Conservation (phyloP, 2,113 vertebrate genomes). For the Neodon shergylaensis region DNA sequence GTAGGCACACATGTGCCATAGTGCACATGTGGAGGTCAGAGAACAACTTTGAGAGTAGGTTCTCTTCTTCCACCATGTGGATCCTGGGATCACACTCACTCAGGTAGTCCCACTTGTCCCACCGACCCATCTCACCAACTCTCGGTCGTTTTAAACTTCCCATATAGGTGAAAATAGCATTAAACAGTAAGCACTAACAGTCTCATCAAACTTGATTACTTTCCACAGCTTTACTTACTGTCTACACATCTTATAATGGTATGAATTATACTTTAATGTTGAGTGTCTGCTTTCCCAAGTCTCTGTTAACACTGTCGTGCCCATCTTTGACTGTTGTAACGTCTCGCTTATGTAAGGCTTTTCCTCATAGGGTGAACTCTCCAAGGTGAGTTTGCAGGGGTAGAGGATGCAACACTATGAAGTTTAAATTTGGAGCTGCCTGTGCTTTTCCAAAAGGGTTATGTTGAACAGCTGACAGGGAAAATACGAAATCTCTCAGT, state of each 20-base stretch:
- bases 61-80: not conserved
- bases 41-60: not conserved
- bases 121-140: not conserved
- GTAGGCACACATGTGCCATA: no score
- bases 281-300: not conserved
- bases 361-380: conserved; percentile 19
- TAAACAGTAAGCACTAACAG: not conserved
- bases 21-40: not conserved
- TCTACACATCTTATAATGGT: not conserved
- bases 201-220: not conserved
- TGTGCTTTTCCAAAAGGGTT: conserved; percentile 18
- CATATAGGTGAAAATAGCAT: not conserved
- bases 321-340: not conserved
- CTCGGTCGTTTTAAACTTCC: conserved; percentile 2
- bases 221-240: conserved; percentile 14
- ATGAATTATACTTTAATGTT: not conserved
- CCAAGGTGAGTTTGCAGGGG: not conserved
- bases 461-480: not conserved
- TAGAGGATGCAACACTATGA: conserved; percentile 13
- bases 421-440: conserved; percentile 15
- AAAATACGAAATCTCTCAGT: conserved; percentile 4
- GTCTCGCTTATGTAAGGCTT: conserved; percentile 8
- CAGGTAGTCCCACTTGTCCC: not conserved
- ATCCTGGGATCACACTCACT: not conserved
- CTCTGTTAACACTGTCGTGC: not conserved